Evolutionary conservation across 2,113 vertebrate genomes (phyloP).

Genomic region (Cisticola juncidis): DNA sequence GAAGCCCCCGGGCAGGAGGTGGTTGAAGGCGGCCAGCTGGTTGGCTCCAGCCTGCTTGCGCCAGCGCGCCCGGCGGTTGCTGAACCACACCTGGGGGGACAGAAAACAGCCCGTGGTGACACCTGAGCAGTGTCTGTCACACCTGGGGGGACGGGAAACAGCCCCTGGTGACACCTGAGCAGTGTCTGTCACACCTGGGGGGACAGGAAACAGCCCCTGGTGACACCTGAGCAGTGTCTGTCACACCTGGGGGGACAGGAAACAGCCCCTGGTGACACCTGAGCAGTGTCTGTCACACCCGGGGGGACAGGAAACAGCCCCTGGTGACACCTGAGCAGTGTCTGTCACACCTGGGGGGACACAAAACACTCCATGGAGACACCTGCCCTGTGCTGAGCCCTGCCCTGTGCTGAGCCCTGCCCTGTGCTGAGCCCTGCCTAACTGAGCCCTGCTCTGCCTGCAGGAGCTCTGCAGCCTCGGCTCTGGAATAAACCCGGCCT

Average conservation of each 20-base stretch:
- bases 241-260: not conserved
- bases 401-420: not conserved
- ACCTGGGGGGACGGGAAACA: not conserved
- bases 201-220: not conserved
- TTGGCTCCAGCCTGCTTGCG: slow-evolving; percentile 98
- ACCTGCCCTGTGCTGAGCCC: too few species aligned
- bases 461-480: not conserved
- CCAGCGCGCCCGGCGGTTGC: slow-evolving; percentile 95
- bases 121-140: not conserved
- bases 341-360: too few species aligned
- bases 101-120: not conserved
- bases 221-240: not conserved
- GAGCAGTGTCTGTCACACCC: too few species aligned
- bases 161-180: too few species aligned
- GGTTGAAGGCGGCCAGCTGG: slow-evolving; percentile 97
- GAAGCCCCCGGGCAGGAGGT: slow-evolving; percentile 94
- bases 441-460: not conserved
- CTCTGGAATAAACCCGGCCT: not conserved
- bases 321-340: not conserved
- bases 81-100: slow-evolving; percentile 91
- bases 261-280: not conserved
- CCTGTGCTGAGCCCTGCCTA: not conserved
- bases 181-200: not conserved
- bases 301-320: too few species aligned
- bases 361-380: not conserved